Base-by-base conservation (phyloP, 2,113 vertebrate genomes). In the Chaenocephalus aceratus region DNA sequence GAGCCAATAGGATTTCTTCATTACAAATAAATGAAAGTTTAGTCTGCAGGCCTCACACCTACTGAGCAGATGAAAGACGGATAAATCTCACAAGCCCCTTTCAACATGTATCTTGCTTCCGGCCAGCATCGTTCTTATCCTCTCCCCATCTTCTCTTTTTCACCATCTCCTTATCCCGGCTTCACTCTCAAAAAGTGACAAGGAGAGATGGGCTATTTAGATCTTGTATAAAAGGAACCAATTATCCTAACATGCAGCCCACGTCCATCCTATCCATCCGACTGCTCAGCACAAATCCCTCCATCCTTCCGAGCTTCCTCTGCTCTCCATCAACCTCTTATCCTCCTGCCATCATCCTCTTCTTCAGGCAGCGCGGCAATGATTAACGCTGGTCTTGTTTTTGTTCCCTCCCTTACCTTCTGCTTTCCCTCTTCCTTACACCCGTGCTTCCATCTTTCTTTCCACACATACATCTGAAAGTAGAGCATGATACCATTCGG, bases 251-350 rank as follows among this genome's bases (percentile, higher is more conserved):
- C 81, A 83, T 86, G 69, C 75, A 75, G 36, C 68, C 79, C 62
- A 72, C 41, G 14, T 86, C 73, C 78, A 67, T 75, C 57, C 65
- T 56, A 15, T 66, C 72, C 61, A 13, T 65, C 30, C 34, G 1
- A 65, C 77, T 11, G 52, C 83, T 84, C 63, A 62, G 48, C 64
- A 58, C 53, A 82, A 65, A 81, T 71, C 75, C 78, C 58, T 66
- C 74, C 51, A 82, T 88, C 73, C 73, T 62, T 68, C 75, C 63
- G 52, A 79, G 60, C 66, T 77, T 76, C 77, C 57, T 57, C 77
- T 76, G 66, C 62, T 83, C 85, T 72, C 75, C 77, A 82, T 87
- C 83, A 76, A 54, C 74, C 80, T 85, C 77, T 81, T 84, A 75
- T 87, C 80, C 73, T 81, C 51, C 66, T 64, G 62, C 75, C 63